phyloP scores from a whole-genome alignment of 2,113 vertebrate species.

The Chaetura pelagica region DNA sequence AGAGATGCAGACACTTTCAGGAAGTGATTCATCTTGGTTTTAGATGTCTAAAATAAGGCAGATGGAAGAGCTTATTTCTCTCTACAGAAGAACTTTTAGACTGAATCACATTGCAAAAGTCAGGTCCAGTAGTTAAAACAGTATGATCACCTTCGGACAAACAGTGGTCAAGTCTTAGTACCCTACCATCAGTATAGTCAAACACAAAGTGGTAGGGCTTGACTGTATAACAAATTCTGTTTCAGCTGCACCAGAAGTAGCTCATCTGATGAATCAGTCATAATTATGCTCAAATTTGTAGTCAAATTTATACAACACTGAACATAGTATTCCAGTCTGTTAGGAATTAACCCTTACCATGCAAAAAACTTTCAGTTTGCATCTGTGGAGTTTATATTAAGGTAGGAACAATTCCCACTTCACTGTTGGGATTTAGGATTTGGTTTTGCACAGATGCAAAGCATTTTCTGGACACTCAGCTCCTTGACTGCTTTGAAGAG shows the following conservation, averaged over 20 bases:
- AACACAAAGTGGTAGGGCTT: neutral
- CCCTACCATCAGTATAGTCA: neutral
- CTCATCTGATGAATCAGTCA: neutral
- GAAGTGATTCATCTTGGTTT: slow-evolving; percentile 24
- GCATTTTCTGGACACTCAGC: neutral
- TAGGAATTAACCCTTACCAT: neutral
- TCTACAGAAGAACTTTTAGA: neutral
- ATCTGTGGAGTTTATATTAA: neutral
- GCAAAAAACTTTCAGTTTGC: neutral
- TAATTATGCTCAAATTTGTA: neutral
- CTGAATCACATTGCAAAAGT: neutral
- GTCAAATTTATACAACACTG: neutral
- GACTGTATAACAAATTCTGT: neutral
- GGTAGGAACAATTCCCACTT: neutral
- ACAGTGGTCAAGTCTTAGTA: neutral
- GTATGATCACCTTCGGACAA: neutral
- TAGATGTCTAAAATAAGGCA: slow-evolving; percentile 6
- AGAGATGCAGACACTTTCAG: neutral
- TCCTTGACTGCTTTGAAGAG: neutral
- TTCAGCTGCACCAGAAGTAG: neutral
- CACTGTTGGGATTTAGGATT: neutral
- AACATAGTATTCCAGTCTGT: neutral
- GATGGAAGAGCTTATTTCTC: neutral
- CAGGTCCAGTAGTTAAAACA: neutral
- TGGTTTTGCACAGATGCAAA: neutral